Percentiles rank a stretch among this genome's conserved stretches.
These are phyloP conservation scores for Tenodera sinensis DNA, from an alignment of 2,888 invertebrate genomes.

Conservation along the genomic window DNA sequence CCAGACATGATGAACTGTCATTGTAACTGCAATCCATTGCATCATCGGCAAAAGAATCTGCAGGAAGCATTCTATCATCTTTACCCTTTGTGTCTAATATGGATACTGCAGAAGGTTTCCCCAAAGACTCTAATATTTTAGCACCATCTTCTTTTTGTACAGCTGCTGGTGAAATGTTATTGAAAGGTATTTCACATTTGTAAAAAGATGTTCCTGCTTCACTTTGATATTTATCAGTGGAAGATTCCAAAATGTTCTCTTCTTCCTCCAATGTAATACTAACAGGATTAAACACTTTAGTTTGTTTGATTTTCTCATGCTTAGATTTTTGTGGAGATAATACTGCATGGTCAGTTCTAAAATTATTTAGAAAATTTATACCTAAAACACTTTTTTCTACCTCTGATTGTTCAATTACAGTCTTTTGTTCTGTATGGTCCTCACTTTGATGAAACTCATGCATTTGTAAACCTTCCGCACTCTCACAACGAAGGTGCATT, in stretches of 20 bases:
- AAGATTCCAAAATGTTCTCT: neutral
- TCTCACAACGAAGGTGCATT: neutral
- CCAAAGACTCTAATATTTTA: neutral
- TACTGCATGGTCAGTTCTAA: neutral
- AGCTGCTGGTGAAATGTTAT: neutral
- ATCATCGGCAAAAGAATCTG: neutral
- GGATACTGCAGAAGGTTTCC: neutral
- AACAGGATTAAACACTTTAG: neutral
- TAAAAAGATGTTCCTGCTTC: neutral
- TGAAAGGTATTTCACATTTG: neutral
- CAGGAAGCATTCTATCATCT: neutral
- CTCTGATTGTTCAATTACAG: neutral
- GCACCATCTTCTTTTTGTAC: neutral
- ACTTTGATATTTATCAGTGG: neutral
- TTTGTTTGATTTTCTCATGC: neutral
- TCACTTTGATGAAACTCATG: neutral
- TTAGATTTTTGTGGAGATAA: neutral
- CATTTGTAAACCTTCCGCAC: neutral
- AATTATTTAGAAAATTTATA: neutral
- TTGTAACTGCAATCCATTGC: constrained; percentile 2
- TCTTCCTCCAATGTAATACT: neutral
- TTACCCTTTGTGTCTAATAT: neutral
- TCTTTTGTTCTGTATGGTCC: neutral
- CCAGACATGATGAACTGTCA: neutral
- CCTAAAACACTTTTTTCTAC: neutral